Percentiles rank a stretch among this genome's conserved stretches.
Evolutionary conservation across 2,888 invertebrate species (phyloP).

Genomic region (Papilio demoleus): DNA sequence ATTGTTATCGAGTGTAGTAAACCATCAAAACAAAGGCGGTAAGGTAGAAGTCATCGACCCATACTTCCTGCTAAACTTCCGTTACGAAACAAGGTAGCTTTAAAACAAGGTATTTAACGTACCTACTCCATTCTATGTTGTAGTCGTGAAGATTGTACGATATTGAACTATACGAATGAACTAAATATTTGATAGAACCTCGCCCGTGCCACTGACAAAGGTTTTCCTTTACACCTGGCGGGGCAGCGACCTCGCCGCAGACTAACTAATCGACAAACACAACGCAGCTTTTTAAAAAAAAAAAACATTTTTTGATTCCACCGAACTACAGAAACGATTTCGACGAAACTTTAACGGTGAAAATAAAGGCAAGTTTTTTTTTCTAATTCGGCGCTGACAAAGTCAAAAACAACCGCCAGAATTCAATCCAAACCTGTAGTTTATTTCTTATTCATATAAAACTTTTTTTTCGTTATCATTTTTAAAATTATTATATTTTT

Average conservation of each 20-base stretch:
- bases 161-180: background rate
- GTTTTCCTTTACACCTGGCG: slow-evolving; percentile 25
- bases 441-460: too few relatives aligned
- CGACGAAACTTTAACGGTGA: too few relatives aligned
- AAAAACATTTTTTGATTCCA: background rate
- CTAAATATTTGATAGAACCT: slow-evolving; percentile 16
- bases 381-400: too few relatives aligned
- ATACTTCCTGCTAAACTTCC: slow-evolving; percentile 16
- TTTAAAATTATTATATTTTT: too few relatives aligned
- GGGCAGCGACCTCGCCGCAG: slow-evolving; percentile 31
- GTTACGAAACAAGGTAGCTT: slow-evolving; percentile 7
- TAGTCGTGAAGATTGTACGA: background rate
- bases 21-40: slow-evolving; percentile 16
- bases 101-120: background rate
- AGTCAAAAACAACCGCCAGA: too few relatives aligned
- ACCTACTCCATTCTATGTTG: background rate
- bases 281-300: background rate
- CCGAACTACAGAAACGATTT: too few relatives aligned
- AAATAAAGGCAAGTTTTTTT: too few relatives aligned
- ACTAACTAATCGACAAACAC: slow-evolving; percentile 17
- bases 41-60: slow-evolving; percentile 13
- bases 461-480: too few relatives aligned
- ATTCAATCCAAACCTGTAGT: too few relatives aligned
- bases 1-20: too few relatives aligned
- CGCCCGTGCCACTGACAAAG: slow-evolving; percentile 7